phyloP scores from a whole-genome alignment of 1,140 invertebrate genomes.

The Dysdera silvatica region DNA sequence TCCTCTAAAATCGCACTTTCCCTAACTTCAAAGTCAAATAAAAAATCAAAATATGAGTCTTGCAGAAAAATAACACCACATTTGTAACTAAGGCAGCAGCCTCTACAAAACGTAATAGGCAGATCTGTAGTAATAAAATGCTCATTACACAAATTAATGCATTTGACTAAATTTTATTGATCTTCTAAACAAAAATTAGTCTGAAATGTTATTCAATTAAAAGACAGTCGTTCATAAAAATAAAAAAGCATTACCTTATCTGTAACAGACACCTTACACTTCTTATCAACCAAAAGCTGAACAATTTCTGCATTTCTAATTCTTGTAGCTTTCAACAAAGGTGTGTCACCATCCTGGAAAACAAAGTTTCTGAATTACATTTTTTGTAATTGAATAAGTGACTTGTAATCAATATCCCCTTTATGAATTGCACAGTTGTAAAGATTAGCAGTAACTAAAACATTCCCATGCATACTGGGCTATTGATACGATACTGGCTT shows the following conservation, averaged over 20 bases:
- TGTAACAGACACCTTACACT: conserved; percentile 84
- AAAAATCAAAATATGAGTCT: too few relatives aligned
- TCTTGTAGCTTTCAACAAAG: conserved; percentile 79
- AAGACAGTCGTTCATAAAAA: background rate
- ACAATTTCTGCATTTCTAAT: conserved; percentile 86
- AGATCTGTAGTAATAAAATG: too few relatives aligned
- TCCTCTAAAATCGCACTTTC: too few relatives aligned
- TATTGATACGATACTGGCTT: too few relatives aligned
- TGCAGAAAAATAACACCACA: too few relatives aligned
- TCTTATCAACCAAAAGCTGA: conserved; percentile 81
- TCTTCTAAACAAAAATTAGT: background rate
- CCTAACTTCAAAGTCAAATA: too few relatives aligned
- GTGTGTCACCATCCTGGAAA: conserved; percentile 79
- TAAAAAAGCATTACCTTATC: conserved; percentile 57
- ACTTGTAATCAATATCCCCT: background rate
- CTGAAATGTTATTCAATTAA: background rate
- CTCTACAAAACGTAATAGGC: too few relatives aligned
- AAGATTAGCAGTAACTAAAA: too few relatives aligned
- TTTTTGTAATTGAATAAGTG: background rate
- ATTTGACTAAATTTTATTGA: background rate
- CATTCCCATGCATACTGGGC: too few relatives aligned
- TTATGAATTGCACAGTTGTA: background rate
- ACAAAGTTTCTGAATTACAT: conserved; percentile 6
- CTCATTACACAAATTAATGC: too few relatives aligned
- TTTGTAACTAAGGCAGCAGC: too few relatives aligned